A percentile compares a stretch with the other conserved stretches of the same genome.
These are phyloP conservation scores for Porites divaricata DNA, from an alignment of 92 coral and sea anemone genomes.

Conservation along the genomic window DNA sequence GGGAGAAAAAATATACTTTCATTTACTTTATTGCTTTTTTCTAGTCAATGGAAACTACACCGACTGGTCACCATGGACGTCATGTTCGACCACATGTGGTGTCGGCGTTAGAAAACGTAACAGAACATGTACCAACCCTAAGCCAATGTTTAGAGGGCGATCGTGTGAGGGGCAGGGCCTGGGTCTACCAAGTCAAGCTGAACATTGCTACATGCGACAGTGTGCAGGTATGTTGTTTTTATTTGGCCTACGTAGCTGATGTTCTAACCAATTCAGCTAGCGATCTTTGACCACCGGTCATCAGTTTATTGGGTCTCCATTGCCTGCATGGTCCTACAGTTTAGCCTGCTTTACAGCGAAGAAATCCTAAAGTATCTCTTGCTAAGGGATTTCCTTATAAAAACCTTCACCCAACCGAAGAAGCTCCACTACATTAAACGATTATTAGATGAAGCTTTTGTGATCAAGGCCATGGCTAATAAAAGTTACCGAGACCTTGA, in stretches of 20 bases:
- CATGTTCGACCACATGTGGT: slow-evolving; percentile 96
- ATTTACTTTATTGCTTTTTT: not conserved
- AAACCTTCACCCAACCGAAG: too few relatives aligned
- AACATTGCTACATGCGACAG: slow-evolving; percentile 83
- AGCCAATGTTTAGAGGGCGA: slow-evolving; percentile 85
- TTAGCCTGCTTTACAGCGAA: too few relatives aligned
- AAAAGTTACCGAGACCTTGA: too few relatives aligned
- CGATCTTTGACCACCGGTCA: not conserved
- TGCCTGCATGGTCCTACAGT: too few relatives aligned
- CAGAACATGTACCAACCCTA: slow-evolving; percentile 88
- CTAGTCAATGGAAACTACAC: slow-evolving; percentile 90
- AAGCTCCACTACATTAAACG: too few relatives aligned
- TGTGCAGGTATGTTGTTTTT: slow-evolving; percentile 77
- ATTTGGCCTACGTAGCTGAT: not conserved
- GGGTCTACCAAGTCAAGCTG: slow-evolving; percentile 83
- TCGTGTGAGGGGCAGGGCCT: slow-evolving; percentile 94
- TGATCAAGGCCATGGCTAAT: too few relatives aligned
- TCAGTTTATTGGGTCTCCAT: too few relatives aligned
- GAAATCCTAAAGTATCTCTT: too few relatives aligned
- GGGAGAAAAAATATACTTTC: too few relatives aligned
- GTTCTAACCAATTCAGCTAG: not conserved
- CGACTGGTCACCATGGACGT: slow-evolving; percentile 86
- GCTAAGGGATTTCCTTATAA: too few relatives aligned
- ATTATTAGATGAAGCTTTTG: too few relatives aligned
- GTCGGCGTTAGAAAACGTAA: slow-evolving; percentile 89